A percentile compares a stretch with the other conserved stretches of the same genome.
Conservation (phyloP, 2,113 vertebrate species). For the Procavia capensis region DNA sequence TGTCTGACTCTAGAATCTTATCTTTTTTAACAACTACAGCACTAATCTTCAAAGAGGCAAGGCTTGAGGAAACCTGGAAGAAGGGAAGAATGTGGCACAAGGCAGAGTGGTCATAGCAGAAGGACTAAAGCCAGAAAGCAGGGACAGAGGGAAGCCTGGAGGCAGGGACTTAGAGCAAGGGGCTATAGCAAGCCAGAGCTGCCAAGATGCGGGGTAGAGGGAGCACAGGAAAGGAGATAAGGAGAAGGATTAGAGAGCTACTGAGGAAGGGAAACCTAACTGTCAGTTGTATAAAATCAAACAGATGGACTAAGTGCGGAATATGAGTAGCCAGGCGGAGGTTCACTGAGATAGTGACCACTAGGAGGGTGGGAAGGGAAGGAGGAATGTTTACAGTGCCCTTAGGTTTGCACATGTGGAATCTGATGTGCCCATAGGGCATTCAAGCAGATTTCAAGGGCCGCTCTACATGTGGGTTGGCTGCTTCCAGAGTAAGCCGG, state of each 20-base stretch:
- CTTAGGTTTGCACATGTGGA: neutral
- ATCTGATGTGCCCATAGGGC: neutral
- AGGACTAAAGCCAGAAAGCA: neutral
- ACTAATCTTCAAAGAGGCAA: neutral
- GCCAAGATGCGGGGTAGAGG: neutral
- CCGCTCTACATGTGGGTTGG: neutral
- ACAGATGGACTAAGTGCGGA: neutral
- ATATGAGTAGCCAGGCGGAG: too few relatives aligned
- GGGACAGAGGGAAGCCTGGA: neutral
- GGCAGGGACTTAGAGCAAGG: neutral
- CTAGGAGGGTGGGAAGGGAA: neutral
- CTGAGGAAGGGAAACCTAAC: neutral
- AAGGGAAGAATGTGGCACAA: too few relatives aligned
- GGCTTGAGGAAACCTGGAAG: neutral
- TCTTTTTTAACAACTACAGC: neutral
- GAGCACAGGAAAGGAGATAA: accelerated
- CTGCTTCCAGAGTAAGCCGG: neutral
- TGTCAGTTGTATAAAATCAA: neutral
- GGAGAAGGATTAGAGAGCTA: neutral
- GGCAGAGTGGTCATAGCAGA: neutral
- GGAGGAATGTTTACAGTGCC: accelerated
- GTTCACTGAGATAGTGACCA: neutral
- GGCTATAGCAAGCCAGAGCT: too few relatives aligned
- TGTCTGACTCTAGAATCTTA: neutral
- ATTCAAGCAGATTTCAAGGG: neutral